A percentile compares a stretch with the other conserved stretches of the same genome.
phyloP scores from a whole-genome alignment of 2,888 invertebrate species.

The Galerucella calmariensis region DNA sequence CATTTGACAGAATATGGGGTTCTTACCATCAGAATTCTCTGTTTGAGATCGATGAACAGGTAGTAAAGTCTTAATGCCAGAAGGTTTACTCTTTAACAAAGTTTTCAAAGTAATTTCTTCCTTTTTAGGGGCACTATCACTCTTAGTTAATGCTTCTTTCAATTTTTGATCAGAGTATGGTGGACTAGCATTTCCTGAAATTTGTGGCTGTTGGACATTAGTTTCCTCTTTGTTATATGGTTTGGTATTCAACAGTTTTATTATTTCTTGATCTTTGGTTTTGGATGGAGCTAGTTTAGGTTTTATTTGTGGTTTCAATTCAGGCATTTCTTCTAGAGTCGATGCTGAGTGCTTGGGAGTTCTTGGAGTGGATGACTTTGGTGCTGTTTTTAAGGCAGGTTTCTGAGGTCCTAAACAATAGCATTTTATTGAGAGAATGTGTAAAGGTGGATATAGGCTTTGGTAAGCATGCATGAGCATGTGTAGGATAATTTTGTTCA shows the following conservation, averaged over 20 bases:
- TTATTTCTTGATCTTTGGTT: conserved; percentile 59
- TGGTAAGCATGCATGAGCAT: background rate
- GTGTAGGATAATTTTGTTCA: no score
- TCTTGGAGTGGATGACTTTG: conserved; percentile 41
- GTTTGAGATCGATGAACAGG: conserved; percentile 58
- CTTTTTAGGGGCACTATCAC: conserved; percentile 58
- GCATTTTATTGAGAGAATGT: background rate
- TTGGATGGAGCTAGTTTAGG: conserved; percentile 45
- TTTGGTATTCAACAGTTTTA: conserved; percentile 59
- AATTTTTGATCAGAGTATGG: conserved; percentile 62
- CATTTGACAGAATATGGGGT: background rate
- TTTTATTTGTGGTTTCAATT: conserved; percentile 46
- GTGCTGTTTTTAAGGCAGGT: conserved; percentile 40
- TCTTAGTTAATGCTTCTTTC: conserved; percentile 60
- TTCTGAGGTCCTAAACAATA: conserved; percentile 39
- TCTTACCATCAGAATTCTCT: conserved; percentile 19
- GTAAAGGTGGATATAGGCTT: background rate
- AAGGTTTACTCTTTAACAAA: conserved; percentile 62
- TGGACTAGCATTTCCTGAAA: conserved; percentile 55
- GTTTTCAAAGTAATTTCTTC: conserved; percentile 57
- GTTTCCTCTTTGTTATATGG: conserved; percentile 48
- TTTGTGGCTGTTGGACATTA: conserved; percentile 49
- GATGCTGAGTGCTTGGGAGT: conserved; percentile 36
- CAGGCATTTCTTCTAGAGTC: conserved; percentile 42
- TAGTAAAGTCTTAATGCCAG: conserved; percentile 67